Conservation (phyloP, 1,140 invertebrate species). For the Thaumetopoea pityocampa region DNA sequence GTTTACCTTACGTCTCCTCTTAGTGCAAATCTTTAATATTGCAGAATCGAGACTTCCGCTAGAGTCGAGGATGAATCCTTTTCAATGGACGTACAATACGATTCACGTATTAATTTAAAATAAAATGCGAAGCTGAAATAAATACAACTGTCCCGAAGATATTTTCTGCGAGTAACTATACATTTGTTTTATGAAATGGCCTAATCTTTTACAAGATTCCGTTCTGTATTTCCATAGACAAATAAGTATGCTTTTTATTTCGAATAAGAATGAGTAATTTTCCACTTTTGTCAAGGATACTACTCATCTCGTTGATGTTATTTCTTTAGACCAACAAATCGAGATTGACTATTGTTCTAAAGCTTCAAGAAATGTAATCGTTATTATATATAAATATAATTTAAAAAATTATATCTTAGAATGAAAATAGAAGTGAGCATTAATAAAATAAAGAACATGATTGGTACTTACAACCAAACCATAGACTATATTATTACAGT, state of each 20-base stretch:
- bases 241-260: slow-evolving; percentile 65
- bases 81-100: slow-evolving; percentile 60
- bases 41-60: slow-evolving; percentile 72
- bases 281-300: slow-evolving; percentile 38
- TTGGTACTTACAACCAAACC: no score
- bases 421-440: no score
- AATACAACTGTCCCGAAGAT: slow-evolving; percentile 75
- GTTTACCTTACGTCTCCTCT: slow-evolving; percentile 76
- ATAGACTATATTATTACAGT: no score
- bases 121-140: slow-evolving; percentile 76
- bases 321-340: slow-evolving; percentile 1
- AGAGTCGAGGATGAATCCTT: slow-evolving; percentile 65
- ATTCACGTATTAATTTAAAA: slow-evolving; percentile 73
- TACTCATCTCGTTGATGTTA: no score
- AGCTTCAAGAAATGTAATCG: no score
- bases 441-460: no score
- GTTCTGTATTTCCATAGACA: slow-evolving; percentile 76
- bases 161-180: slow-evolving; percentile 77
- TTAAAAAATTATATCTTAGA: no score
- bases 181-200: slow-evolving; percentile 77
- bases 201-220: slow-evolving; percentile 77
- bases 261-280: slow-evolving; percentile 56
- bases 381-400: no score
- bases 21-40: slow-evolving; percentile 75
- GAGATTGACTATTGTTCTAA: background rate